Base-by-base conservation (phyloP, 2,797 vertebrate genomes). In the Fratercula arctica region DNA sequence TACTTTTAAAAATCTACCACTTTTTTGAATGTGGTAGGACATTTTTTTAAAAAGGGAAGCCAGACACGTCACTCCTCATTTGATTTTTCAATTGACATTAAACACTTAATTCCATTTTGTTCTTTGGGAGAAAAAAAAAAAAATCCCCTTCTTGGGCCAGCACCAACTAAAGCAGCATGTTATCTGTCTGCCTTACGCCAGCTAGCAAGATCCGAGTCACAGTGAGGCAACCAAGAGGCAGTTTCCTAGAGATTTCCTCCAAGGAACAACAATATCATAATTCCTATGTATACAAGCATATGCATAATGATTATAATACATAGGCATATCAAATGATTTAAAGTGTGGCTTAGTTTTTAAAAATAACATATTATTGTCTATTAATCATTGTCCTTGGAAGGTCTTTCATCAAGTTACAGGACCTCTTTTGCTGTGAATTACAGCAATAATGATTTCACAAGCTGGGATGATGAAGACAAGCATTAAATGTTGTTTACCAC, bases 361-460 rank as follows among this genome's bases (percentile, higher is more conserved):
- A 94, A 89, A 94, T 59, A 94, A 53, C 61, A 20, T 67, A 33
- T 53, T 37, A 51, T 89, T 87, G 81, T 57, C 50, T 89, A 82
- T 91, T 91, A 95, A 82, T 95, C 75, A 89, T 14, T 86, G 46
- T 31, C 70, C 82, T 86, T 74, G 66, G 79, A 95, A 88, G 76
- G 53, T 75, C 76, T 74, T 89, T 50, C 75, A 90, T 87, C 69
- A 94, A 75, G 90, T 87, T 69, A 59, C 67, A 88, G 75, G 53
- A 74, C 66, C 37, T 92, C 64, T 87, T 87, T 87, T 88, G 85
- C 90, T 93, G 79, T 45, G 85, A 78, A 77, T 88, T 84, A 84
- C 90, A 92, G 66, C 77, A 72, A 66, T 17, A 35, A 92, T 43
- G 69, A 90, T 95, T 96, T 94, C 95, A 93, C 84, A 95, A 86